phyloP scores from a whole-genome alignment of 92 coral and sea anemone species.

The Pocillopora meandrina region DNA sequence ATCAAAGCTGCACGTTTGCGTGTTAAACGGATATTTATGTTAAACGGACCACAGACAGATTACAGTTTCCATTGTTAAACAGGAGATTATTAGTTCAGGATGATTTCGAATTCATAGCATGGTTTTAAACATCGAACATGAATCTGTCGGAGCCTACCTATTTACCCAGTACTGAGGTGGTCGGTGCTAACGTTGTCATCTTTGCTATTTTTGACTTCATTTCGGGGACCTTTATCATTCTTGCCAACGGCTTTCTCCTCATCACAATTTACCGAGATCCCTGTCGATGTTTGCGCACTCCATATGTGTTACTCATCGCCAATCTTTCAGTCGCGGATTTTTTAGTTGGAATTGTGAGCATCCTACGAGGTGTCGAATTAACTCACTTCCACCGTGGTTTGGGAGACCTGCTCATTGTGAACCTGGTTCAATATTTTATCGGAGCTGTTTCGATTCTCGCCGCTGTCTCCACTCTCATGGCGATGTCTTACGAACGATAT shows the following conservation, averaged over 20 bases:
- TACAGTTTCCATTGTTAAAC: no score
- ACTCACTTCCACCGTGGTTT: background rate
- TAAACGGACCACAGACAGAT: no score
- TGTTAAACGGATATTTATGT: no score
- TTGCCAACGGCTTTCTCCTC: slow-evolving; percentile 22
- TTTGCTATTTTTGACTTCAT: slow-evolving; percentile 8
- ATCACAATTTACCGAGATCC: slow-evolving; percentile 45
- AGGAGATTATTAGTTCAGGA: no score
- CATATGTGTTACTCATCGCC: slow-evolving; percentile 24
- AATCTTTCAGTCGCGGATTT: slow-evolving; percentile 46
- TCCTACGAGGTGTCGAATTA: slow-evolving; percentile 24
- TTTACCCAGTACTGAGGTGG: no score
- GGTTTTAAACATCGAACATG: no score
- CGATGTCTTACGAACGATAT: slow-evolving; percentile 42
- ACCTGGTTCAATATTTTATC: slow-evolving; percentile 8
- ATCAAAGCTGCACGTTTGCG: no score
- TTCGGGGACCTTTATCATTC: slow-evolving; percentile 5
- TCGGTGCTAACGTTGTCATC: no score
- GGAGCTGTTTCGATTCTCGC: slow-evolving; percentile 40
- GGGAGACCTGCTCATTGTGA: background rate
- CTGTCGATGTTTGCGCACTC: slow-evolving; percentile 32
- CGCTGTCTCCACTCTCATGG: slow-evolving; percentile 32
- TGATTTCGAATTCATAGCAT: no score
- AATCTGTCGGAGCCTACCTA: no score
- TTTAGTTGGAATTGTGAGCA: slow-evolving; percentile 29